A percentile compares a stretch with the other conserved stretches of the same genome.
phyloP scores from a whole-genome alignment of 2,113 vertebrate species.

The Meleagris gallopavo region DNA sequence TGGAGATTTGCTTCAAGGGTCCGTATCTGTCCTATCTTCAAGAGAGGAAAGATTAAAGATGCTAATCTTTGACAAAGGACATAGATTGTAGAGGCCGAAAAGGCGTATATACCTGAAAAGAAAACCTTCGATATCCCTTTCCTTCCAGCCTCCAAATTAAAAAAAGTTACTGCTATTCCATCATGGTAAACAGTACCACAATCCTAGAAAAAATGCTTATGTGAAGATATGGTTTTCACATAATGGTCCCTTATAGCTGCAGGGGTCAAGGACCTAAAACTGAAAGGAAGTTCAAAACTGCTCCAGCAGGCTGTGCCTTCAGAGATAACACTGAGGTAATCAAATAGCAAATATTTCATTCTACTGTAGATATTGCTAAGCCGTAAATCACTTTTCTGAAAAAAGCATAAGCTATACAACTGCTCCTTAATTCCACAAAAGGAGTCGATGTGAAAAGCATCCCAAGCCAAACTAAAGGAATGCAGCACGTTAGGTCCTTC shows the following conservation, averaged over 20 bases:
- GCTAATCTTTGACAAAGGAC: background rate
- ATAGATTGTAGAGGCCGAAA: background rate
- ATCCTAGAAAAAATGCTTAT: background rate
- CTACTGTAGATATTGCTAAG: background rate
- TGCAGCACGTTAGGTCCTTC: background rate
- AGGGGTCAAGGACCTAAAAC: background rate
- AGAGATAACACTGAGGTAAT: accelerated
- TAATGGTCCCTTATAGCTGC: background rate
- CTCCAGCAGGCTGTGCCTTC: background rate
- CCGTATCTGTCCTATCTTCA: background rate
- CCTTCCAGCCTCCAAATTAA: background rate
- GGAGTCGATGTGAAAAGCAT: too few species aligned
- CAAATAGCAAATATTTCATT: background rate
- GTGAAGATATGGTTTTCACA: background rate
- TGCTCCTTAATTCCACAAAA: background rate
- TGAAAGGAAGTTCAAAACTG: background rate
- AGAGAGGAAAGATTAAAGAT: background rate
- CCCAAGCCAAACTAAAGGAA: background rate
- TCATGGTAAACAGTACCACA: background rate
- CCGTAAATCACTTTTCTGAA: background rate
- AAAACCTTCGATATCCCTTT: background rate
- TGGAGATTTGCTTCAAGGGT: background rate
- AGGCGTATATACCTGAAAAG: background rate
- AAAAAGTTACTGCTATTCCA: background rate
- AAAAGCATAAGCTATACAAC: background rate